phyloP scores from a whole-genome alignment of 1,140 invertebrate genomes.

The Hyles vespertilio region DNA sequence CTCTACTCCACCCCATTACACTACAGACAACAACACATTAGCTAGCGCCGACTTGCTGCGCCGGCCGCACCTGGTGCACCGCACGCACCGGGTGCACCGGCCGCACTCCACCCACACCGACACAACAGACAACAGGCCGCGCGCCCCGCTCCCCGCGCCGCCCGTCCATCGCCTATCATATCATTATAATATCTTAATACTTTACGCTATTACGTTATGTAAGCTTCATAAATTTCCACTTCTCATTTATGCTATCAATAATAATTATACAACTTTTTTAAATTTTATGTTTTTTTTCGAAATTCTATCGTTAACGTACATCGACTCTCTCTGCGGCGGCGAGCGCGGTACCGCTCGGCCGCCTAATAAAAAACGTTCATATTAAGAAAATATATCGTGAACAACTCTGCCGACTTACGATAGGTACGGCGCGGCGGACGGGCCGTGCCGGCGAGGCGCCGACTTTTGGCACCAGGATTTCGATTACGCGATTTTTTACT shows the following conservation, averaged over 20 bases:
- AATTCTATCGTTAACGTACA: constrained; percentile 72
- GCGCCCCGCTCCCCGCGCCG: constrained; percentile 48
- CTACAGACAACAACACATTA: constrained; percentile 27
- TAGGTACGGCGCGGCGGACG: constrained; percentile 71
- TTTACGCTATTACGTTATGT: constrained; percentile 74
- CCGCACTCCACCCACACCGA: constrained; percentile 22
- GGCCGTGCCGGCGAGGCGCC: constrained; percentile 72
- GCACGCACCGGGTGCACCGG: neutral
- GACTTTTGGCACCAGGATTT: constrained; percentile 75
- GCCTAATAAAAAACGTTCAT: constrained; percentile 74
- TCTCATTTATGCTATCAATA: constrained; percentile 73
- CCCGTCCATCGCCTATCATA: constrained; percentile 56
- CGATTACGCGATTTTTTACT: constrained; percentile 69
- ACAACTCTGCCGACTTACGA: constrained; percentile 74
- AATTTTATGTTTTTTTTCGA: constrained; percentile 73
- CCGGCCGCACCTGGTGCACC: constrained; percentile 1
- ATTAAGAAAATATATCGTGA: constrained; percentile 75
- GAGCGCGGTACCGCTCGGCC: constrained; percentile 50
- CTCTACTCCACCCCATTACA: neutral
- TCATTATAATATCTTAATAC: constrained; percentile 73
- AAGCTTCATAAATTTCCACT: constrained; percentile 76
- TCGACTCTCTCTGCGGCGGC: constrained; percentile 66
- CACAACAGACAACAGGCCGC: constrained; percentile 33
- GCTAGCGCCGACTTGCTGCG: constrained; percentile 28
- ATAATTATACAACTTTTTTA: constrained; percentile 76